Percentiles rank a stretch among this genome's conserved stretches.
phyloP scores from a whole-genome alignment of 1,140 invertebrate species.

The Panulirus ornatus region DNA sequence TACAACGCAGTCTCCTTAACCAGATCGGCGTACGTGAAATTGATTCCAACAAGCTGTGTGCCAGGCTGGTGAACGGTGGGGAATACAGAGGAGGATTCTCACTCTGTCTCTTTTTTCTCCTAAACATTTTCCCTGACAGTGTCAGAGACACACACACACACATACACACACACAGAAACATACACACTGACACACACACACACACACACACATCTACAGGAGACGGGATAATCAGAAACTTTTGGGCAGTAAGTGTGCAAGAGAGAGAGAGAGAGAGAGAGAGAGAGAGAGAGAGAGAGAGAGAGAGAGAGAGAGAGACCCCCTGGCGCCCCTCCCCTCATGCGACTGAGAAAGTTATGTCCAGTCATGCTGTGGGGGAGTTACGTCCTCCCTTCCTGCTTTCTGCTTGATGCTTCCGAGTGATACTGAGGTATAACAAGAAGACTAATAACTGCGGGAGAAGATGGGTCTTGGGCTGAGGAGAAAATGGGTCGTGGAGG shows the following conservation, averaged over 20 bases:
- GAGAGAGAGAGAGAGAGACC: no score
- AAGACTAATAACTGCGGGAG: constrained; percentile 59
- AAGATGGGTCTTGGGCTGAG: constrained; percentile 19
- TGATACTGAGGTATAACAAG: constrained; percentile 52
- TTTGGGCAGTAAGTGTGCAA: constrained; percentile 30
- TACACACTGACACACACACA: no score
- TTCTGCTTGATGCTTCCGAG: constrained; percentile 41
- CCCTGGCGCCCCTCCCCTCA: background rate
- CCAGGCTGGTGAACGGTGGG: no score
- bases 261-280: no score
- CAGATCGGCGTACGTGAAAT: no score
- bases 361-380: constrained; percentile 29
- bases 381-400: constrained; percentile 47
- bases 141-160: no score
- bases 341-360: constrained; percentile 34
- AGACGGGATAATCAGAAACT: constrained; percentile 16
- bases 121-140: background rate
- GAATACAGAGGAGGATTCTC: no score
- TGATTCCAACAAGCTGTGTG: no score
- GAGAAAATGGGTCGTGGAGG: no score
- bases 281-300: no score
- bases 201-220: constrained; percentile 26
- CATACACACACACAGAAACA: no score
- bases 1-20: no score
- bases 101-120: constrained; percentile 1